phyloP scores from a whole-genome alignment of 2,113 vertebrate species.

The Potamarius usumacintae region DNA sequence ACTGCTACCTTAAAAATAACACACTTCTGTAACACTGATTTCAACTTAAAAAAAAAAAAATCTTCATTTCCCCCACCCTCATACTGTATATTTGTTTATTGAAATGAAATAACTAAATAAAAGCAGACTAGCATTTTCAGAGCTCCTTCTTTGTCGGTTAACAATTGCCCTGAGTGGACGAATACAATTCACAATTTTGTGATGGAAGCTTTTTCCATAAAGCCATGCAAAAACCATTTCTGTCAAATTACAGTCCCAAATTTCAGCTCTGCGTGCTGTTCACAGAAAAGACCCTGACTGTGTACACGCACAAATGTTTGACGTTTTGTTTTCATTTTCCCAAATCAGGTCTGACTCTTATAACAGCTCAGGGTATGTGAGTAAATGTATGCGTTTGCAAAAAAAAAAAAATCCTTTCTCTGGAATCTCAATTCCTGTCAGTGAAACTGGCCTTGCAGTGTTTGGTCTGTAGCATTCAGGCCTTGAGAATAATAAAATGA shows the following conservation, averaged over 20 bases:
- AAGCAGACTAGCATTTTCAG: neutral
- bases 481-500: slow-evolving; percentile 20
- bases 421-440: neutral
- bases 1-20: neutral
- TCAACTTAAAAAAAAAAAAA: neutral
- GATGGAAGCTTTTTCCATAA: neutral
- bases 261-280: neutral
- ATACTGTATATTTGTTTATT: neutral
- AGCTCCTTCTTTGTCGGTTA: neutral
- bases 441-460: slow-evolving; percentile 2
- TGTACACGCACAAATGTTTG: neutral
- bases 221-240: neutral
- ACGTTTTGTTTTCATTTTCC: neutral
- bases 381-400: neutral
- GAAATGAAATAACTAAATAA: neutral
- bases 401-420: neutral
- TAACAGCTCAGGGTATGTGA: too few species aligned
- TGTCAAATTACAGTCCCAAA: neutral
- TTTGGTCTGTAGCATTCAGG: slow-evolving; percentile 8
- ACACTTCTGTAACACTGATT: neutral
- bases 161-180: neutral
- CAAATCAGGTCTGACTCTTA: neutral
- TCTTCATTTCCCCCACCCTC: neutral
- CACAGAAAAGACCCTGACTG: neutral
- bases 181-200: neutral